These are phyloP conservation scores for Dolichomitus sp. DNA, from an alignment of 2,888 invertebrate genomes.

Conservation along the genomic window DNA sequence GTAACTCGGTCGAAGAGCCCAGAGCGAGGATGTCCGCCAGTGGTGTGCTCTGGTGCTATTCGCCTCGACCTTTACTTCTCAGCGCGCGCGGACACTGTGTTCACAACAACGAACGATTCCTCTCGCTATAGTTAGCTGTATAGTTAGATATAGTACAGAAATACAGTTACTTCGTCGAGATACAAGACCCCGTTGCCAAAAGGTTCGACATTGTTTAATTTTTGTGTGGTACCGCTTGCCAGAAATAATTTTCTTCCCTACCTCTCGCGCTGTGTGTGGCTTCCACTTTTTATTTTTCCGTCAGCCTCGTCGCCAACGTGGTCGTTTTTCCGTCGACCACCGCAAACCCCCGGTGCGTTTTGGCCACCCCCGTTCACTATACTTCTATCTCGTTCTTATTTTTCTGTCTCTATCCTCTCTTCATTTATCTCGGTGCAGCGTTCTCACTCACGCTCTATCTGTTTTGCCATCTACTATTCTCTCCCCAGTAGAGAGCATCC, in stretches of 20 bases:
- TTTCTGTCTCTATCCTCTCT: slow-evolving; percentile 15
- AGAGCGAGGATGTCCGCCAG: slow-evolving; percentile 61
- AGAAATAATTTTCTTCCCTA: slow-evolving; percentile 75
- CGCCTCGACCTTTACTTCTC: slow-evolving; percentile 50
- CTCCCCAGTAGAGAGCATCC: slow-evolving; percentile 33
- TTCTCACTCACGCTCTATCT: slow-evolving; percentile 31
- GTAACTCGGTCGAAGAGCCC: slow-evolving; percentile 80
- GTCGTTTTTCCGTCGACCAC: slow-evolving; percentile 45
- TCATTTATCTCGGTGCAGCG: slow-evolving; percentile 32
- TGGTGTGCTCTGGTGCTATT: slow-evolving; percentile 20
- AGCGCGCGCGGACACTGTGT: slow-evolving; percentile 26
- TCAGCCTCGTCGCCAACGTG: slow-evolving; percentile 20
- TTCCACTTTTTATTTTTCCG: slow-evolving; percentile 49
- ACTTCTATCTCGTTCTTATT: slow-evolving; percentile 17
- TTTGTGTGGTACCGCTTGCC: slow-evolving; percentile 74
- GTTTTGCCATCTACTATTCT: slow-evolving; percentile 28
- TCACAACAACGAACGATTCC: slow-evolving; percentile 32
- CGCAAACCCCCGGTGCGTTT: slow-evolving; percentile 58
- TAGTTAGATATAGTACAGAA: slow-evolving; percentile 17
- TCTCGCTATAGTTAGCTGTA: slow-evolving; percentile 10
- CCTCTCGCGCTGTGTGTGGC: slow-evolving; percentile 8
- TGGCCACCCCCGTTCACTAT: slow-evolving; percentile 30
- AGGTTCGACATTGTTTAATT: slow-evolving; percentile 74
- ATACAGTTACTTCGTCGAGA: slow-evolving; percentile 42
- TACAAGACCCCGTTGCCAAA: slow-evolving; percentile 47